Conservation (phyloP, 2,113 vertebrate species). For the Pituophis catenifer region DNA sequence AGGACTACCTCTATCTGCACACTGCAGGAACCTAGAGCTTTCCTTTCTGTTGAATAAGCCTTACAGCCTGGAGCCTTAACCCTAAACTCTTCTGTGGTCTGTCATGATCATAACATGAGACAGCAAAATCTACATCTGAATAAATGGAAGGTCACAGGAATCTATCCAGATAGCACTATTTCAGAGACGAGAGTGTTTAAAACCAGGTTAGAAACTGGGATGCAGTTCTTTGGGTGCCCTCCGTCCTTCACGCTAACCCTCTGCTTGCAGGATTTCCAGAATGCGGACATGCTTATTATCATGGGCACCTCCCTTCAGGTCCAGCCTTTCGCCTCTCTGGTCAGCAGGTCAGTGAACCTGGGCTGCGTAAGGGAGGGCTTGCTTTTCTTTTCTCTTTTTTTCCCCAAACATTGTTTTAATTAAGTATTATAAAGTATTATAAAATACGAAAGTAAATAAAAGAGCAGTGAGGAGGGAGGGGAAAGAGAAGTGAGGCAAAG, state of each 20-base stretch:
- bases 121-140: not conserved
- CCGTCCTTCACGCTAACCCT: not conserved
- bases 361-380: rapidly evolving
- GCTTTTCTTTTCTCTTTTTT: not conserved
- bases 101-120: not conserved
- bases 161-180: not conserved
- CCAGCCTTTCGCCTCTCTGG: conserved; percentile 87
- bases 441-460: too few relatives aligned
- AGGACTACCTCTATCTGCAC: not conserved
- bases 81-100: not conserved
- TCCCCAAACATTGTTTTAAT: too few relatives aligned
- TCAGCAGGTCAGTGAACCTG: conserved; percentile 75
- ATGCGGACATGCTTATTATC: conserved; percentile 86
- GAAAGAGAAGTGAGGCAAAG: too few relatives aligned
- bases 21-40: not conserved
- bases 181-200: rapidly evolving
- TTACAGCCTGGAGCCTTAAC: not conserved
- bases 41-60: not conserved
- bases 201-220: too few relatives aligned
- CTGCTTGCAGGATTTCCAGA: conserved; percentile 79
- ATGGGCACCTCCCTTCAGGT: conserved; percentile 93
- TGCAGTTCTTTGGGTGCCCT: not conserved
- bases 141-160: not conserved
- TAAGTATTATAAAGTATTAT: too few relatives aligned
- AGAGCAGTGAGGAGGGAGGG: too few relatives aligned